Evolutionary conservation across 2,797 vertebrate species (phyloP), one percentile per base, ranked within the genome.

Genomic region (Sus cebifrons): DNA sequence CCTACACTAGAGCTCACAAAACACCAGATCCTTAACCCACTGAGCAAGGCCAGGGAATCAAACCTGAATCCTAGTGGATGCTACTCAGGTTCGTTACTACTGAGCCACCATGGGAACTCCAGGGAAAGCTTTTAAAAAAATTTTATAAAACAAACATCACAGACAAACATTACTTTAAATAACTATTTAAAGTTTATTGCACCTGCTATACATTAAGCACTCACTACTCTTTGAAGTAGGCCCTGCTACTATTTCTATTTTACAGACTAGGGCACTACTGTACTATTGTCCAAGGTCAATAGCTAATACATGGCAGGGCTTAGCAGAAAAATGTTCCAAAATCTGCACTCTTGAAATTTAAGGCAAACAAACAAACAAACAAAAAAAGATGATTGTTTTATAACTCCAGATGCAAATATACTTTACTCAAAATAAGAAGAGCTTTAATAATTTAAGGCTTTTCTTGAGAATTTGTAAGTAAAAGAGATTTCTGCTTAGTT

Each of bases 291-390:
- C 77, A 75, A 36, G 49, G 29, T 56, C 67, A 81, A 88, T 1
- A 60, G 49, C 21, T 54, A 82, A 84, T 21, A 88, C 6, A 70
- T 13, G 5, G 23, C 49, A 84, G n/a, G 18, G 5, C 36, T 88
- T 56, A 52, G 49, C 9, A 91, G 73, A 91, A 92, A 94, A 75
- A 89, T 73, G 67, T 81, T 64, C 20, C 21, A 81, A 92, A 81
- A 58, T 88, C 3, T 73, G 8, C 1, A 81, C 29, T 64, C 40
- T 71, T 40, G 29, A 74, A 52, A 85, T 83, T 56, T 29, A 32
- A 85, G 79, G 32, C 17, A 85, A 87, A 77, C 52, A 44, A 32
- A 32, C 20, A 36, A 56, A 27, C 17, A 85, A 87, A 77, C 52
- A 44, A 32, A 32, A 36, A 36, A 56, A 12, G 52, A 56, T 17